phyloP scores from a whole-genome alignment of 2,113 vertebrate genomes.

The Caranx ignobilis region DNA sequence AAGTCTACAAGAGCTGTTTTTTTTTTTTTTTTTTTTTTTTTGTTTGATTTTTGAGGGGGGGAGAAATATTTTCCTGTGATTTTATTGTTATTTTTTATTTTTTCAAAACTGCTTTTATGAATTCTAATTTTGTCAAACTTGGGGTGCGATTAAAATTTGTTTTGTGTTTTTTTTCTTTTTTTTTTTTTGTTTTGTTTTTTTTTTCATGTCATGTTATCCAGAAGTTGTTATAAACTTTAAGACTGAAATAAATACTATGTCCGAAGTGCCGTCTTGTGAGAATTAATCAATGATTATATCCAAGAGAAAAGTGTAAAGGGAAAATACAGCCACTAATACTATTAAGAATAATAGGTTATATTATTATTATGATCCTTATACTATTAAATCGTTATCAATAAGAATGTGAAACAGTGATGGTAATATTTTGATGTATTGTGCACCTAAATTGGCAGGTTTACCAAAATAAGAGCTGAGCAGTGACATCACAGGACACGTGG shows the following conservation, averaged over 20 bases:
- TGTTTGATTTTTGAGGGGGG: neutral
- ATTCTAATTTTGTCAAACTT: slow-evolving; percentile 76
- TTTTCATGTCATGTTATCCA: slow-evolving; percentile 85
- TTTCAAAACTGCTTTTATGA: slow-evolving; percentile 74
- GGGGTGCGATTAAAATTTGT: slow-evolving; percentile 69
- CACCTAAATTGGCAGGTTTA: no score
- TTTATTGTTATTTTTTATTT: slow-evolving; percentile 71
- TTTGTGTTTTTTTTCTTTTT: slow-evolving; percentile 39
- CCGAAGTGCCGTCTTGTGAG: slow-evolving; percentile 52
- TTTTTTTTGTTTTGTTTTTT: slow-evolving; percentile 54
- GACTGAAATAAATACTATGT: slow-evolving; percentile 87
- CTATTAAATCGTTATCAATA: no score
- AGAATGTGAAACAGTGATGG: no score
- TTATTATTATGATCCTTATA: no score
- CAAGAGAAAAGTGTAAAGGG: neutral
- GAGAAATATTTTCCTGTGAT: slow-evolving; percentile 68
- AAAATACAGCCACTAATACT: no score
- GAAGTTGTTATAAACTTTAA: slow-evolving; percentile 84
- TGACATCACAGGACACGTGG: no score
- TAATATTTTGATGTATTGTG: no score
- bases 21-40: neutral
- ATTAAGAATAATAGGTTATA: no score
- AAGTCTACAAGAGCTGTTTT: slow-evolving; percentile 56
- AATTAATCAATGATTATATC: neutral
- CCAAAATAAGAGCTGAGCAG: no score